These are phyloP conservation scores for Hemiscyllium ocellatum DNA, from an alignment of 2,113 vertebrate species.

Conservation along the genomic window DNA sequence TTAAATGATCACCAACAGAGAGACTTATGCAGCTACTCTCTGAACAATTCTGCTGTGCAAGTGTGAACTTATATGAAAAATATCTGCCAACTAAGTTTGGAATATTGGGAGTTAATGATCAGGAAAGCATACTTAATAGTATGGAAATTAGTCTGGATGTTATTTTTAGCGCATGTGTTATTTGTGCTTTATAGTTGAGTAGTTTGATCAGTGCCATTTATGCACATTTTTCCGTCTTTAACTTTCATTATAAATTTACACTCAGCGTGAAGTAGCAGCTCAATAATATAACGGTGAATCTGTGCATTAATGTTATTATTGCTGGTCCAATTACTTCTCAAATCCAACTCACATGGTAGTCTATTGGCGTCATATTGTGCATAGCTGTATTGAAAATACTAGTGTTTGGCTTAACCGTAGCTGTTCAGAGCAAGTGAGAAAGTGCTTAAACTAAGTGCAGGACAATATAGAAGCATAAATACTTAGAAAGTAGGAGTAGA, in stretches of 20 bases:
- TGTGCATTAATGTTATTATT: neutral
- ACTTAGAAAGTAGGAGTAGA: no score
- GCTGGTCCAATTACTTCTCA: neutral
- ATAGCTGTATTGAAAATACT: neutral
- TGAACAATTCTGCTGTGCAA: neutral
- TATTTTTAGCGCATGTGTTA: conserved; percentile 26
- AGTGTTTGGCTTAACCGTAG: neutral
- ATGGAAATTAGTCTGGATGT: conserved; percentile 4
- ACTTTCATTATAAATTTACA: neutral
- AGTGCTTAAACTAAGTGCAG: neutral
- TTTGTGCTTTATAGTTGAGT: conserved; percentile 13
- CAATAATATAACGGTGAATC: conserved; percentile 16
- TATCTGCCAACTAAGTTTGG: neutral
- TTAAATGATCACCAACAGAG: conserved; percentile 6
- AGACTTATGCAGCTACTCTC: no score
- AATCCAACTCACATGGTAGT: neutral
- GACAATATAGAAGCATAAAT: neutral
- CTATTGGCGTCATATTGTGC: neutral
- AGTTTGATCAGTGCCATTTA: neutral
- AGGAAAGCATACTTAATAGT: neutral
- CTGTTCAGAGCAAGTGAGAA: neutral
- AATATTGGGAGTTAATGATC: conserved; percentile 16
- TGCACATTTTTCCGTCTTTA: neutral
- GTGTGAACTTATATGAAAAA: neutral
- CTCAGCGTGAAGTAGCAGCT: conserved; percentile 18